Percentiles rank a stretch among this genome's conserved stretches.
These are phyloP conservation scores for Ophioninae sp. DNA, from an alignment of 2,888 invertebrate species.

Conservation along the genomic window DNA sequence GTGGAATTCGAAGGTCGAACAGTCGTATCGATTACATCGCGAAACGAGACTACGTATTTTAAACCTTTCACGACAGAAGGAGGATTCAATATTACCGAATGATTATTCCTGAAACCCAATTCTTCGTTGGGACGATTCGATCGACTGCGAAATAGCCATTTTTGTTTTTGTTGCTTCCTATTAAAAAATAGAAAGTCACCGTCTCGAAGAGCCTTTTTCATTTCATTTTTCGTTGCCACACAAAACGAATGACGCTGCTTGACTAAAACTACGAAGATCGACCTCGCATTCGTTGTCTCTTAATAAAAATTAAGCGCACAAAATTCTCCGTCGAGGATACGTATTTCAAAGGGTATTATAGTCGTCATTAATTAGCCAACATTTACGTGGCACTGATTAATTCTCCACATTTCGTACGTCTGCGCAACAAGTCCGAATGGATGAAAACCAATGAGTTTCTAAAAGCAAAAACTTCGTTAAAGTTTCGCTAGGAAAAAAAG, in stretches of 20 bases:
- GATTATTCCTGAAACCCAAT: slow-evolving; percentile 18
- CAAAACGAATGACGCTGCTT: slow-evolving; percentile 1
- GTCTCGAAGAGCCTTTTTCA: background rate
- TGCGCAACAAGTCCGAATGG: slow-evolving; percentile 29
- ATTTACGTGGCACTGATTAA: slow-evolving; percentile 26
- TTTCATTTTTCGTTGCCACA: slow-evolving; percentile 26
- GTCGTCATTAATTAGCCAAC: slow-evolving; percentile 11
- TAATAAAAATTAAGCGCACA: slow-evolving; percentile 36
- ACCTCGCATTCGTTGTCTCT: slow-evolving; percentile 25
- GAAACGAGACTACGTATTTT: slow-evolving; percentile 20
- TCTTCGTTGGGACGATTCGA: background rate
- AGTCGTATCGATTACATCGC: slow-evolving; percentile 45
- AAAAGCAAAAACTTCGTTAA: background rate
- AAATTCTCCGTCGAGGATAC: slow-evolving; percentile 8
- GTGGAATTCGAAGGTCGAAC: slow-evolving; percentile 24
- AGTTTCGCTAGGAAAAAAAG: too few species aligned
- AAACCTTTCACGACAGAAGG: background rate
- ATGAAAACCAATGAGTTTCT: slow-evolving; percentile 17
- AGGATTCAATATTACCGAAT: background rate
- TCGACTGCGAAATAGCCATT: background rate
- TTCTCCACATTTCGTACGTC: slow-evolving; percentile 39
- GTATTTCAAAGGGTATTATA: background rate
- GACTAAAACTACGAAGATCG: slow-evolving; percentile 3
- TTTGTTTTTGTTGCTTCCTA: slow-evolving; percentile 9
- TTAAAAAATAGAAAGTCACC: slow-evolving; percentile 13